Evolutionary conservation across 1,140 invertebrate genomes (phyloP), one percentile per base, ranked within the genome.

Genomic region (Bombus vancouverensis): DNA sequence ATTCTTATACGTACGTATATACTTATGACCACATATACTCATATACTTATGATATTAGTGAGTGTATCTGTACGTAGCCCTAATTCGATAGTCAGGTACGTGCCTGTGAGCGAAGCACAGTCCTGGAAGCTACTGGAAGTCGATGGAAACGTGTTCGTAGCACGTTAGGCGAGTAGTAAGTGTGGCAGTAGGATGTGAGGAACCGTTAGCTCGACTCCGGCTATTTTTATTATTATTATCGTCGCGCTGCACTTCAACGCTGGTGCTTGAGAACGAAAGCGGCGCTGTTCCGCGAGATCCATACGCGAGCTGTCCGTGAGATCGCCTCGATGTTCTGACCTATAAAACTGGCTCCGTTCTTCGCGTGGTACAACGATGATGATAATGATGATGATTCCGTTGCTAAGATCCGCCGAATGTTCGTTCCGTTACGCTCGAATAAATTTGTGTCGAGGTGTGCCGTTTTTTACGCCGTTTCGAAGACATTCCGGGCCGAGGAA

Each of bases 181-280:
- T 94, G 92, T 94, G 94, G 92, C 93, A 94, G 94, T 94, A 93
- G 93, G 93, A 93, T 94, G 89, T 91, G 88, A 93, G 88, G 86
- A 92, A 93, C 93, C 93, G 93, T 94, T 94, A 93, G 83, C 83
- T 91, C 89, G 91, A 88, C 91, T 92, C 87, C 62, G 85, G 88
- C 88, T 92, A 93, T 93, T 93, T 93, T 93, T 92, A 91, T 93
- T 90, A 91, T 87, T 66, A 79, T 93, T 91, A 84, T 91, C 91
- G 87, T 88, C 81, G 87, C 86, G 88, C 86, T 89, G 88, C 89
- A 92, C 85, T 90, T 91, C 85, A 71, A 34, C 65, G 28, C 32
- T 72, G 47, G 72, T 72, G 79, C 25, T 81, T 57, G 84, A 89
- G 86, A 90, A 89, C 70, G 71, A 85, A 85, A 81, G 84, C 83